Evolutionary conservation across 2,797 vertebrate species (phyloP).

Genomic region (Rhynchonycteris naso): DNA sequence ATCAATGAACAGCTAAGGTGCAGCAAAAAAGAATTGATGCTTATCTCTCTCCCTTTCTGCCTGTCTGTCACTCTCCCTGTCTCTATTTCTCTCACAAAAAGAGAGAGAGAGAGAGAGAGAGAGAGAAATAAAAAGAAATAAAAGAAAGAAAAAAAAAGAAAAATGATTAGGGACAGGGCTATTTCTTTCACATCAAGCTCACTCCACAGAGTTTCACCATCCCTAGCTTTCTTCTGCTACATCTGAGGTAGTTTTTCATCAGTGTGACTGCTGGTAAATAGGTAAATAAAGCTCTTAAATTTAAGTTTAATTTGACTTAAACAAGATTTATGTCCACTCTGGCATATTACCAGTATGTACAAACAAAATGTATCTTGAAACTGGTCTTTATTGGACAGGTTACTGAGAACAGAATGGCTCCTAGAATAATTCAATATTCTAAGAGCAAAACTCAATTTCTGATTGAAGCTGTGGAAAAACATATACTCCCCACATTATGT

Average conservation of each 20-base stretch:
- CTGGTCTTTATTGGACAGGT: background rate
- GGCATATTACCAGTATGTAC: background rate
- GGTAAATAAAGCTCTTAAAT: background rate
- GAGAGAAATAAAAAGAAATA: too few relatives aligned
- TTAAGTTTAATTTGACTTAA: conserved; percentile 32
- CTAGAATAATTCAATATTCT: background rate
- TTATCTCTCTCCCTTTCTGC: too few relatives aligned
- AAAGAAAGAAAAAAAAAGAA: too few relatives aligned
- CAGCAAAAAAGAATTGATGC: too few relatives aligned
- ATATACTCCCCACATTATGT: background rate
- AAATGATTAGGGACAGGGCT: background rate
- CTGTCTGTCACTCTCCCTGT: too few relatives aligned
- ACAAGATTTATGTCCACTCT: background rate
- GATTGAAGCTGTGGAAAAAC: background rate
- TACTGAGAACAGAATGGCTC: background rate
- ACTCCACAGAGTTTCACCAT: background rate
- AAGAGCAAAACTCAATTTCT: conserved; percentile 33
- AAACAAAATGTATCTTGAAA: conserved; percentile 26
- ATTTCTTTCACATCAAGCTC: background rate
- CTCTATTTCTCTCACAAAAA: too few relatives aligned
- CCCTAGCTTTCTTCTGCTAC: background rate
- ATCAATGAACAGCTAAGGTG: too few relatives aligned
- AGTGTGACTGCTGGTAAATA: background rate
- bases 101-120: too few relatives aligned
- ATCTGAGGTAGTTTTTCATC: background rate